phyloP scores from a whole-genome alignment of 2,888 invertebrate species.

The Himalopsyche anomala region DNA sequence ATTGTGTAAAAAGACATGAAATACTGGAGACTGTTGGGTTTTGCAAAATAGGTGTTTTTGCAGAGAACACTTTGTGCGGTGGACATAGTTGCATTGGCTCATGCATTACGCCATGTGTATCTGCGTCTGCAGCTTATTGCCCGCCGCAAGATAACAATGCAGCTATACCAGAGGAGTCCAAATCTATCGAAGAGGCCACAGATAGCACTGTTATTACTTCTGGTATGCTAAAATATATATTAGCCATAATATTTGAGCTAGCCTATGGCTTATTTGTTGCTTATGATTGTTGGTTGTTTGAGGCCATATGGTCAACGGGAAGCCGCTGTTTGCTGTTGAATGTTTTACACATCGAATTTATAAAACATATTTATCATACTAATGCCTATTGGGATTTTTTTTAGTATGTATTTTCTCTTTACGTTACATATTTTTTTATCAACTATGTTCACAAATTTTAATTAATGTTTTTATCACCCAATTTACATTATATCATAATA shows the following conservation, averaged over 20 bases:
- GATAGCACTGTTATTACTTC: constrained; percentile 28
- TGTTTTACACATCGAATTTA: constrained; percentile 9
- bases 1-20: not conserved
- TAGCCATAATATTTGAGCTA: constrained; percentile 23
- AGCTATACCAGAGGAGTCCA: constrained; percentile 47
- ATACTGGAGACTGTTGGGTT: not conserved
- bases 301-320: constrained; percentile 52
- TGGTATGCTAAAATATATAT: constrained; percentile 55
- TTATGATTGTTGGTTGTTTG: constrained; percentile 54
- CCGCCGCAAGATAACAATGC: constrained; percentile 65
- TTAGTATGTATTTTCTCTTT: not conserved
- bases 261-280: constrained; percentile 55
- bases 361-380: not conserved
- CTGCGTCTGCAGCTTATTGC: constrained; percentile 72
- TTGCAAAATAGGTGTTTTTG: constrained; percentile 67
- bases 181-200: constrained; percentile 7
- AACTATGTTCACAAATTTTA: not conserved
- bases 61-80: constrained; percentile 72
- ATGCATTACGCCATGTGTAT: constrained; percentile 76
- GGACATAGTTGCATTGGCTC: constrained; percentile 72
- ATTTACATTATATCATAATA: not conserved
- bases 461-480: not conserved
- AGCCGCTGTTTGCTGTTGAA: constrained; percentile 45
- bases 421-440: not conserved
- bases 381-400: constrained; percentile 27